Evolutionary conservation across 2,113 vertebrate species (phyloP).

Genomic region (Phylloscopus whistleri): DNA sequence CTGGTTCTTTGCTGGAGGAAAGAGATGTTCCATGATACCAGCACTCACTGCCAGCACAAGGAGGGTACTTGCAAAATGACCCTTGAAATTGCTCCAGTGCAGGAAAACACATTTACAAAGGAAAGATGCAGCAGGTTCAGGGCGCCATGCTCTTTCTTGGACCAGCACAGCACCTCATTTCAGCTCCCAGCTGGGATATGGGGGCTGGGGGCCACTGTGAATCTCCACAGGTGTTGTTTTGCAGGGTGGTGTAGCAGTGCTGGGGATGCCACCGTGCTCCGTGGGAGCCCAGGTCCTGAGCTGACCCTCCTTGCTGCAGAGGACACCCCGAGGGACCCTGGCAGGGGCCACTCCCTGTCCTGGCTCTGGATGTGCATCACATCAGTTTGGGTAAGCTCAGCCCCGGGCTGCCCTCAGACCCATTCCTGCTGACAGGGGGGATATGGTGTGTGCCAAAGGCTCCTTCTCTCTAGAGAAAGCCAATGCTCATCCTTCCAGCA

Average conservation of each 20-base stretch:
- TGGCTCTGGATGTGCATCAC: background rate
- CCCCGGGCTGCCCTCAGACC: background rate
- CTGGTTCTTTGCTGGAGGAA: background rate
- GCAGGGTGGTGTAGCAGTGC: background rate
- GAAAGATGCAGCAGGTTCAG: fast-evolving
- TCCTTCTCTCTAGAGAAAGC: background rate
- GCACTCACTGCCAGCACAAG: fast-evolving
- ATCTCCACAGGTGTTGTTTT: background rate
- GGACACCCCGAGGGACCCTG: fast-evolving
- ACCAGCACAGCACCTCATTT: fast-evolving
- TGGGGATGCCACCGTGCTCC: fast-evolving
- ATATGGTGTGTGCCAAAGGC: fast-evolving
- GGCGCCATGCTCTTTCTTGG: fast-evolving
- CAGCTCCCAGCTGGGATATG: background rate
- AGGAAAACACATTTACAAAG: background rate
- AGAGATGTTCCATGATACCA: fast-evolving
- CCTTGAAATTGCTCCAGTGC: background rate
- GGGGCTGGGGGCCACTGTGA: background rate
- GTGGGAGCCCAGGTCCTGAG: fast-evolving
- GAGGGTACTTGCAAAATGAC: background rate
- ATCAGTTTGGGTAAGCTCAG: background rate
- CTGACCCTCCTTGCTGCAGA: background rate
- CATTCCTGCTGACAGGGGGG: background rate
- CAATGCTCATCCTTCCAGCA: background rate
- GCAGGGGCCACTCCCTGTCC: background rate